These are phyloP conservation scores for Coptodon rendalli DNA, from an alignment of 2,113 vertebrate genomes.

Conservation along the genomic window DNA sequence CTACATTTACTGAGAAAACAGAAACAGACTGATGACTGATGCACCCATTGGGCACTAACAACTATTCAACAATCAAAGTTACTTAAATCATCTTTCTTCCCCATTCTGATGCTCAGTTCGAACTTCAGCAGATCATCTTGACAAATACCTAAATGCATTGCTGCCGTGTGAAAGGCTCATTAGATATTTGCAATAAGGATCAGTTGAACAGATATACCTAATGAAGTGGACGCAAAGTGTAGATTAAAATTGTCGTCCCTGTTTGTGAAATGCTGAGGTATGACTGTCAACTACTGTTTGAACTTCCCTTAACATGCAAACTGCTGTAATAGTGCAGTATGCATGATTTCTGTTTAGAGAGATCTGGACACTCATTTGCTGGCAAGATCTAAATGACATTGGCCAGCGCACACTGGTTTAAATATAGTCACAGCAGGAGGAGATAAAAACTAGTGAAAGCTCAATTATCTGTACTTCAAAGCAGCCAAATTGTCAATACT, in stretches of 20 bases:
- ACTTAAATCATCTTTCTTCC: not conserved
- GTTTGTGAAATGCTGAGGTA: not conserved
- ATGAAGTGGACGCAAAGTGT: not conserved
- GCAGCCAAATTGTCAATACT: constrained; percentile 54
- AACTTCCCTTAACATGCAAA: not conserved
- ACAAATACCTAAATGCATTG: not conserved
- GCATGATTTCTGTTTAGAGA: not conserved
- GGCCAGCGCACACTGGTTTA: constrained; percentile 33
- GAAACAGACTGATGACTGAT: not conserved
- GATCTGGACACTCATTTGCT: not conserved
- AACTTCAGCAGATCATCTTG: not conserved
- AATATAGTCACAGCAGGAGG: constrained; percentile 50
- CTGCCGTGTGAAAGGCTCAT: not conserved
- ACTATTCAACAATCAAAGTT: not conserved
- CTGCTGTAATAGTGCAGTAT: not conserved
- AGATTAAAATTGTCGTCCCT: not conserved
- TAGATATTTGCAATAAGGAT: not conserved
- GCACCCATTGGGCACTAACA: not conserved
- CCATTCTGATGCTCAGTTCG: not conserved
- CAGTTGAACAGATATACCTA: not conserved
- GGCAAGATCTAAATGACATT: constrained; percentile 6
- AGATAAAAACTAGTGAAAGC: constrained; percentile 62
- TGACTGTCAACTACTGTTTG: not conserved
- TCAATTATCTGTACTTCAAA: constrained; percentile 72
- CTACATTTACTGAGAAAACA: not conserved